These are phyloP conservation scores for Punctoribates punctum DNA, from an alignment of 2,888 invertebrate genomes.

Conservation along the genomic window DNA sequence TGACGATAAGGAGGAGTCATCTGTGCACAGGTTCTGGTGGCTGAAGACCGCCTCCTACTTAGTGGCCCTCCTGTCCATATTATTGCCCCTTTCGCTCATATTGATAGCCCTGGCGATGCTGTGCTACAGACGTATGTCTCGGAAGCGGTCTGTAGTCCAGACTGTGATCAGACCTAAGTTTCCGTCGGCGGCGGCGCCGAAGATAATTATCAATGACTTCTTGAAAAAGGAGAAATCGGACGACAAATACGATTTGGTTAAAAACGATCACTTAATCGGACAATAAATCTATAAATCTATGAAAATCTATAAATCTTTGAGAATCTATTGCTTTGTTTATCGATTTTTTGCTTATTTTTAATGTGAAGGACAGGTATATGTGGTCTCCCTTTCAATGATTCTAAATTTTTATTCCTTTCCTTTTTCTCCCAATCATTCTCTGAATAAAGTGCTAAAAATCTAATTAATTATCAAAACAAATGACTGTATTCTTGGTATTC, in stretches of 20 bases:
- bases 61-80: not conserved
- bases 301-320: too few relatives aligned
- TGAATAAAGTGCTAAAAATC: too few relatives aligned
- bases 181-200: not conserved
- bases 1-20: not conserved
- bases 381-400: too few relatives aligned
- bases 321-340: too few relatives aligned
- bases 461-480: too few relatives aligned
- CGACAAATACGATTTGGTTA: slow-evolving; percentile 12
- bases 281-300: not conserved
- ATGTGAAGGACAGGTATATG: too few relatives aligned
- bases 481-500: too few relatives aligned
- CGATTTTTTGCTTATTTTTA: too few relatives aligned
- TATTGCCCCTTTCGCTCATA: not conserved
- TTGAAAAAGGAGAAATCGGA: not conserved
- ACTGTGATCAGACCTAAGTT: not conserved
- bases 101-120: not conserved
- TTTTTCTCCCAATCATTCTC: too few relatives aligned
- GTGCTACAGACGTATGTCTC: not conserved
- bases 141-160: too few relatives aligned
- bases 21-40: not conserved
- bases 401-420: too few relatives aligned
- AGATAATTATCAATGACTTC: not conserved
- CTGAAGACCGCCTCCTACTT: not conserved
- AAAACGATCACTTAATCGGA: not conserved